Base-by-base conservation (phyloP, 2,888 invertebrate genomes). In the Pachymerium ferrugineum region DNA sequence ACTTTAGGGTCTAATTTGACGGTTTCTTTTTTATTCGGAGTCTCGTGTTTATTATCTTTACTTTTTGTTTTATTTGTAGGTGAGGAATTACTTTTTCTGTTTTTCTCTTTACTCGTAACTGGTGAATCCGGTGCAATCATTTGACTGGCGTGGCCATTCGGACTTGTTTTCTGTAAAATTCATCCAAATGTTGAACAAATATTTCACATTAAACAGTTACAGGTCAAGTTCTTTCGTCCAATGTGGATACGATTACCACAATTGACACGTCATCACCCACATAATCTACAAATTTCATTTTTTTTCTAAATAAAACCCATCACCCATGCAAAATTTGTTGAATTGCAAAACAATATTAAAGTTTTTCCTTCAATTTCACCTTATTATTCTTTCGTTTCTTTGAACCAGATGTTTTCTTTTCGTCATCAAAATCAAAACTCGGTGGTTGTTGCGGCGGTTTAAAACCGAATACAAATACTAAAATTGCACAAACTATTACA, bases 361-460 rank as follows among this genome's bases (percentile, higher is more conserved):
- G 10, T 35, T 35, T 35, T 35, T 35, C 25, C 14, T 14, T 19
- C n/a, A 6, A 22, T 42, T 28, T n/a, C 14, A 14, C 31, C 35
- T 12, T 10, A 19, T 38, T 74, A 30, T 29, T 42, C 19, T 74
- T 75, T 30, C 73, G 67, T 69, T 76, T 76, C 73, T 76, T 77
- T 1, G 19, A 62, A 14, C 33, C 72, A 68, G 74, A 75, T 75
- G 76, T 76, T 29, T 75, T 72, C 38, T 75, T 76, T 73, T 77
- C 76, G 33, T 75, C 77, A 71, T 77, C 76, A 29, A 72, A 75
- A 70, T 89, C 89, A 82, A 90, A 90, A 73, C 76, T 78, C 80
- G 90, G 89, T 80, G 92, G 92, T 84, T 91, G 90, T 82, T 89
- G 89, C 78, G 90, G 88, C 76, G 89, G 88, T 84, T 89, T 90